Evolutionary conservation across 2,113 vertebrate genomes (phyloP).

Genomic region (Spheniscus mendiculus): DNA sequence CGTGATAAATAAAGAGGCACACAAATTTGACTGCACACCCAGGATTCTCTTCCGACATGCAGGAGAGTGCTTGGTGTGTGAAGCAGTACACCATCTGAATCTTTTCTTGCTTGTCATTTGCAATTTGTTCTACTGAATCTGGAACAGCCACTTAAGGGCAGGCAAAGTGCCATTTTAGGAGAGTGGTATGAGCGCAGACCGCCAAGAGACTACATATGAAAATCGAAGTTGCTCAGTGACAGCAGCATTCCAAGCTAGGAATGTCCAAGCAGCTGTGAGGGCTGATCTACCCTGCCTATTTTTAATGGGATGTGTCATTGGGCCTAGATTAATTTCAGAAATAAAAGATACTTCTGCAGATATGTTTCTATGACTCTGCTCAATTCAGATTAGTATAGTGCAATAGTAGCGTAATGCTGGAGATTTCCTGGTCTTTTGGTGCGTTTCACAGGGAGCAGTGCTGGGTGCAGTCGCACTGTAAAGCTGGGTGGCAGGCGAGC

Average conservation of each 20-base stretch:
- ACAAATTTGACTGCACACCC: not conserved
- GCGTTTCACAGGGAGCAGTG: rapidly evolving
- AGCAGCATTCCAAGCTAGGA: slow-evolving; percentile 13
- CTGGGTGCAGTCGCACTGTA: not conserved
- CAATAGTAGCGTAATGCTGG: not conserved
- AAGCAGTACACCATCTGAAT: not conserved
- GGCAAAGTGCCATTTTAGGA: not conserved
- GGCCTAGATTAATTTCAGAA: not conserved
- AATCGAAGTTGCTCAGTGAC: not conserved
- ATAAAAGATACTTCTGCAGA: not conserved
- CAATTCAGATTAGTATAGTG: not conserved
- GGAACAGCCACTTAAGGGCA: not conserved
- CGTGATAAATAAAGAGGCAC: not conserved
- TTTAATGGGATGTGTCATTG: slow-evolving; percentile 36
- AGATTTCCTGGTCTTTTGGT: not conserved
- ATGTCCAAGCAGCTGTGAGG: slow-evolving; percentile 28
- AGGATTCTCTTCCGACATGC: rapidly evolving
- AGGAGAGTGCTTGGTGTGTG: not conserved
- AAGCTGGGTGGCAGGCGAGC: not conserved
- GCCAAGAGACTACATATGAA: not conserved
- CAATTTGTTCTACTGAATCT: not conserved
- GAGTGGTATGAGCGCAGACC: not conserved
- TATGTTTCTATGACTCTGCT: not conserved
- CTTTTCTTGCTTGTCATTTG: not conserved
- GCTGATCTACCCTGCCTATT: slow-evolving; percentile 17